Percentiles rank a stretch among this genome's conserved stretches.
These are phyloP conservation scores for Gnatocerus cornutus DNA, from an alignment of 2,888 invertebrate species.

Conservation along the genomic window DNA sequence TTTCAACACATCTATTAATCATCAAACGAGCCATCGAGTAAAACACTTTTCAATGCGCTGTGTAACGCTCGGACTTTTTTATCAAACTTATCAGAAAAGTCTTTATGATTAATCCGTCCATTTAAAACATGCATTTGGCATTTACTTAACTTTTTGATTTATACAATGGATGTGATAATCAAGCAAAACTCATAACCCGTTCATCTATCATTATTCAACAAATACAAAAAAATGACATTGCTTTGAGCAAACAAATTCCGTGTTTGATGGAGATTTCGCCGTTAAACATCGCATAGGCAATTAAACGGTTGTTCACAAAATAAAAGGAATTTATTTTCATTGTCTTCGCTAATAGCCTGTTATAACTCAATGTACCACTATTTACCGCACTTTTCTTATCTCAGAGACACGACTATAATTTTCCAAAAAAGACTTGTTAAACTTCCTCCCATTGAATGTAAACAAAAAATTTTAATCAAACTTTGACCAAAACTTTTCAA, in stretches of 20 bases:
- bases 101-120: slow-evolving; percentile 32
- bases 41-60: slow-evolving; percentile 39
- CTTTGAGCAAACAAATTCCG: slow-evolving; percentile 1
- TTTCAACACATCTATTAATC: slow-evolving; percentile 46
- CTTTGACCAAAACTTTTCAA: slow-evolving; percentile 19
- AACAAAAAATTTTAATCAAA: slow-evolving; percentile 30
- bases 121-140: slow-evolving; percentile 32
- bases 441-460: background rate
- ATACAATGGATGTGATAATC: slow-evolving; percentile 22
- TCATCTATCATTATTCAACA: slow-evolving; percentile 25
- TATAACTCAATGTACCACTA: slow-evolving; percentile 29
- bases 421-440: background rate
- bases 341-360: slow-evolving; percentile 29
- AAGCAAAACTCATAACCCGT: slow-evolving; percentile 20
- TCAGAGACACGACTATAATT: slow-evolving; percentile 1
- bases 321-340: slow-evolving; percentile 38
- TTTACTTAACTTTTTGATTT: slow-evolving; percentile 38
- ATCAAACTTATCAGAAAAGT: slow-evolving; percentile 24
- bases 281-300: slow-evolving; percentile 14
- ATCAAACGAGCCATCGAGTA: slow-evolving; percentile 38
- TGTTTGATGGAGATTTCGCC: slow-evolving; percentile 1
- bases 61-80: slow-evolving; percentile 35
- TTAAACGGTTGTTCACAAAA: slow-evolving; percentile 23
- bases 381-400: slow-evolving; percentile 2
- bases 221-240: slow-evolving; percentile 5